Percentiles rank a stretch among this genome's conserved stretches.
Evolutionary conservation across 2,113 vertebrate species (phyloP).

Genomic region (Genyomyrus donnyi): DNA sequence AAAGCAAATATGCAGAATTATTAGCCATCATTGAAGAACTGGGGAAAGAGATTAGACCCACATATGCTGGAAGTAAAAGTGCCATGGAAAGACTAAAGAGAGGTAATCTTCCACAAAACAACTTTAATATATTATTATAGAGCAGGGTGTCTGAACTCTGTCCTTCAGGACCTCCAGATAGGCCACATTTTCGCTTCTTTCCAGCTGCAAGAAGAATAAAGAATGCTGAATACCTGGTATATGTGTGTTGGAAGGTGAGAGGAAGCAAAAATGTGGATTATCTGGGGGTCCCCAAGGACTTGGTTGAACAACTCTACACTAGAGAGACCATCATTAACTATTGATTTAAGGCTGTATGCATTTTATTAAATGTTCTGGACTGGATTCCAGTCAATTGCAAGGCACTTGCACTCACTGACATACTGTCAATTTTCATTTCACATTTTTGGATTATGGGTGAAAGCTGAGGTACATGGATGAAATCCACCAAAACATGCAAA

Average conservation of each 20-base stretch:
- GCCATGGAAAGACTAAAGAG: slow-evolving; percentile 97
- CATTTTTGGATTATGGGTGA: background rate
- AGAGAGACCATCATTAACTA: background rate
- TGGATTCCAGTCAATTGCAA: background rate
- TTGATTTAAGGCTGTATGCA: background rate
- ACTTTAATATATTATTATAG: background rate
- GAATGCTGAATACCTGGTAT: background rate
- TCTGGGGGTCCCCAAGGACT: background rate
- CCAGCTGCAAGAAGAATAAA: background rate
- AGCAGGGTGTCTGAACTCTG: background rate
- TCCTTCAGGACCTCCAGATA: background rate
- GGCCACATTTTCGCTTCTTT: background rate
- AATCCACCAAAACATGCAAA: background rate
- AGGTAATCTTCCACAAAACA: slow-evolving; percentile 56
- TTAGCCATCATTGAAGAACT: slow-evolving; percentile 96
- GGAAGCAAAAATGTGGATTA: background rate
- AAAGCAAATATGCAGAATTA: slow-evolving; percentile 97
- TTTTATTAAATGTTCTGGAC: background rate
- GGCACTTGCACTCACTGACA: background rate
- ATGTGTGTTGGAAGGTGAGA: background rate
- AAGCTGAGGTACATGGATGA: background rate
- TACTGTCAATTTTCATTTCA: background rate
- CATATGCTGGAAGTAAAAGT: slow-evolving; percentile 94
- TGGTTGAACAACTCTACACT: background rate
- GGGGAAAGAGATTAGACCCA: slow-evolving; percentile 95